Evolutionary conservation across 1,140 invertebrate genomes (phyloP).

Genomic region (Phenacoccus solenopsis): DNA sequence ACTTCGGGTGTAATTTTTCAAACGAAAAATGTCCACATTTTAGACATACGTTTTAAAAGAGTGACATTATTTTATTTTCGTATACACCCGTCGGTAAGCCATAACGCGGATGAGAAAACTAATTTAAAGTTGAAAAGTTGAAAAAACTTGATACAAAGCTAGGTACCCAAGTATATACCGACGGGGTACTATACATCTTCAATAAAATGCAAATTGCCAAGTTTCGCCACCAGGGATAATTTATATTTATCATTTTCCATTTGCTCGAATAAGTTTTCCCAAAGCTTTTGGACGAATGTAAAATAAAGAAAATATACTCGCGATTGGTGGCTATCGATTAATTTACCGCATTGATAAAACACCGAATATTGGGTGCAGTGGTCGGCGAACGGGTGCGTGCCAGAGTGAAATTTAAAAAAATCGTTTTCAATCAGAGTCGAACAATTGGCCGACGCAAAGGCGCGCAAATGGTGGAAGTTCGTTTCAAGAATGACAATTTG

Average conservation of each 20-base stretch:
- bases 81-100: neutral
- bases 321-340: neutral
- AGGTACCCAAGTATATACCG: too few relatives aligned
- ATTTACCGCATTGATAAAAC: too few relatives aligned
- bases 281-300: neutral
- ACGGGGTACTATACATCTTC: too few relatives aligned
- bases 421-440: neutral
- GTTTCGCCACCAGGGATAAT: neutral
- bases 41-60: neutral
- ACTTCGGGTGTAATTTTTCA: too few relatives aligned
- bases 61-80: neutral
- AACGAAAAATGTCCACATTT: neutral
- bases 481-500: constrained; percentile 2
- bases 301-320: neutral
- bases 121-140: neutral
- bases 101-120: neutral
- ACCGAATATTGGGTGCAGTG: too few relatives aligned
- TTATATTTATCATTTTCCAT: neutral
- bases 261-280: neutral
- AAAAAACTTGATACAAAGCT: too few relatives aligned
- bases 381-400: neutral
- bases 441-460: neutral
- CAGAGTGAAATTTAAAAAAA: neutral
- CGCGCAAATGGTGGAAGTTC: neutral
- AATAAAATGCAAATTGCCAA: neutral